Evolutionary conservation across 2,113 vertebrate species (phyloP).

Genomic region (Stigmatopora argus): DNA sequence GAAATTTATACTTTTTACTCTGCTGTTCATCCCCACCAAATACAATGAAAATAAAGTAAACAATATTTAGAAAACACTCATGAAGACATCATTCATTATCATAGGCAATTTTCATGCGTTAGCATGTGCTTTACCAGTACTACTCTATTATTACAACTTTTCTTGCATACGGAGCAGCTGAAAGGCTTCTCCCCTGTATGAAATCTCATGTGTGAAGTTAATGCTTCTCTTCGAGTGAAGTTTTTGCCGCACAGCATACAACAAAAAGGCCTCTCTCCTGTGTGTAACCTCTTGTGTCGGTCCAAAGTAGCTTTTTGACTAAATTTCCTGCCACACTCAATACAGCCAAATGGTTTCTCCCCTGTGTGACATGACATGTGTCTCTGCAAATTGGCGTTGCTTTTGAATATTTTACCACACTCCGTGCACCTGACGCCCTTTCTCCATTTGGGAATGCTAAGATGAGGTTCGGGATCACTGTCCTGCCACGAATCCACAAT

Average conservation of each 20-base stretch:
- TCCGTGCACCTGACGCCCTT: neutral
- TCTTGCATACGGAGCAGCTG: conserved; percentile 1
- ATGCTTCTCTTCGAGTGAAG: neutral
- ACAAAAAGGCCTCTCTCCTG: conserved; percentile 1
- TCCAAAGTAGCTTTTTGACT: conserved; percentile 6
- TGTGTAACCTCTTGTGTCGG: neutral
- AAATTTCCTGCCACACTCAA: neutral
- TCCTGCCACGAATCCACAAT: neutral
- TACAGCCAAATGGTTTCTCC: conserved; percentile 3
- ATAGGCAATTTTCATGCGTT: neutral
- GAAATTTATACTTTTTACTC: too few species aligned
- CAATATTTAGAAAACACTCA: too few species aligned
- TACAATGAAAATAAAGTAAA: too few species aligned
- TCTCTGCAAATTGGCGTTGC: conserved; percentile 1
- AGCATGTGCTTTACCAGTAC: neutral
- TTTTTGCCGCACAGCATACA: neutral
- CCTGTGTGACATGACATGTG: conserved; percentile 4
- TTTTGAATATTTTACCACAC: conserved; percentile 2
- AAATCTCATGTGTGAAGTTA: conserved; percentile 1
- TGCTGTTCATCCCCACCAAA: too few species aligned
- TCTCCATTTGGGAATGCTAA: neutral
- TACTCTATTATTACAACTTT: neutral
- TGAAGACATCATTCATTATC: neutral
- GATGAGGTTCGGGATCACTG: neutral
- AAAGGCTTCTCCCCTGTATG: conserved; percentile 9